Conservation (phyloP, 1,140 invertebrate species). For the Dendroctonus valens region DNA sequence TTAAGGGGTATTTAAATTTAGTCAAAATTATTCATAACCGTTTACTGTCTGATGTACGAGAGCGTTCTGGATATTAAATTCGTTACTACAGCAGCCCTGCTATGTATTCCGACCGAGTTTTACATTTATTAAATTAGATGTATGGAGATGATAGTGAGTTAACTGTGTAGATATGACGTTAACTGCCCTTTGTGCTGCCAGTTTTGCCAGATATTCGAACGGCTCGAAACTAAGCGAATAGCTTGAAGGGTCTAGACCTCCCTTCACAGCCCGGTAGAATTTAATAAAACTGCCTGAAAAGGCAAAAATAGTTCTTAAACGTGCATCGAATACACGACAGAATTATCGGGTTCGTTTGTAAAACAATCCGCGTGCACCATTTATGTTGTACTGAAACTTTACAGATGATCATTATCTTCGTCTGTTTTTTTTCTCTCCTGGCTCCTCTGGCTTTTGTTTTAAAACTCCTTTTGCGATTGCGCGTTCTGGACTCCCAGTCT, state of each 20-base stretch:
- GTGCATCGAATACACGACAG: conserved; percentile 10
- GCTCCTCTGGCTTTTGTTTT: conserved; percentile 22
- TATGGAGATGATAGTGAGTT: neutral
- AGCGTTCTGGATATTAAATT: conserved; percentile 1
- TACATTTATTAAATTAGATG: conserved; percentile 1
- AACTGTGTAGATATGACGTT: neutral
- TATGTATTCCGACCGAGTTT: conserved; percentile 5
- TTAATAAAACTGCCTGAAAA: conserved; percentile 25
- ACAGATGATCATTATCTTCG: conserved; percentile 29
- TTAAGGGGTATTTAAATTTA: conserved; percentile 13
- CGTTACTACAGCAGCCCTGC: neutral
- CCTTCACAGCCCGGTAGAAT: conserved; percentile 8
- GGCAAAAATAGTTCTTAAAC: conserved; percentile 21
- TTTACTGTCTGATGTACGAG: conserved; percentile 2
- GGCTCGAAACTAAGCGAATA: neutral
- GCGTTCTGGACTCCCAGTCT: conserved; percentile 23
- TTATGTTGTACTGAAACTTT: conserved; percentile 31
- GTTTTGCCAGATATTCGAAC: neutral
- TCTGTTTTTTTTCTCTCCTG: neutral
- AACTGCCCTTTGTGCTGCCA: conserved; percentile 7
- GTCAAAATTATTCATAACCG: conserved; percentile 13
- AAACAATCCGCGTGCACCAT: conserved; percentile 28
- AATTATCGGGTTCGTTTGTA: conserved; percentile 11
- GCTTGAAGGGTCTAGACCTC: neutral
- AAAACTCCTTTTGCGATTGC: conserved; percentile 22